Conservation (phyloP, 2,797 vertebrate genomes). For the Falco concolor region DNA sequence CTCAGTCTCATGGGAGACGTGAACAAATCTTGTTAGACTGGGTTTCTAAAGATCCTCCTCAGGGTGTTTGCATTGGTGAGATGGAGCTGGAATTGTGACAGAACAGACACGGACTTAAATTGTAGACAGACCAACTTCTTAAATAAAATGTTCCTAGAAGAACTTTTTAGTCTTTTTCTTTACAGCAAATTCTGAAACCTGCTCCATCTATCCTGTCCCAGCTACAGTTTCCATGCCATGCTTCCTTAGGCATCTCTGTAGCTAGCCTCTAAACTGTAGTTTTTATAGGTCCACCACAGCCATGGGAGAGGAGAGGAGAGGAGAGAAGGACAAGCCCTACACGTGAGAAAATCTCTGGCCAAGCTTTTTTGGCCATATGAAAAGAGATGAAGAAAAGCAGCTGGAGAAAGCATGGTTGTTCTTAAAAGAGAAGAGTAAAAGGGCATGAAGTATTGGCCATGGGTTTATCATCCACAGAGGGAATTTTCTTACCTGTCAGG, state of each 20-base stretch:
- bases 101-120: not conserved
- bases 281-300: not conserved
- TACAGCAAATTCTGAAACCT: not conserved
- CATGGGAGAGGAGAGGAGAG: not conserved
- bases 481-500: not conserved
- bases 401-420: not conserved
- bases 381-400: not conserved
- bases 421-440: not conserved
- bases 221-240: not conserved
- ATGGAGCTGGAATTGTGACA: not conserved
- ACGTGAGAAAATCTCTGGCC: not conserved
- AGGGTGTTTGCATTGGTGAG: not conserved
- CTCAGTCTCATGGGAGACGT: not conserved
- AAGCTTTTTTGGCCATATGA: not conserved
- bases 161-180: not conserved
- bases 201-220: not conserved
- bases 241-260: not conserved
- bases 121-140: not conserved
- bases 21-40: not conserved
- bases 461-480: not conserved
- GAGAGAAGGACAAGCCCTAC: not conserved
- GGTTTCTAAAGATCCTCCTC: not conserved
- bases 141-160: not conserved
- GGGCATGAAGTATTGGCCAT: not conserved
- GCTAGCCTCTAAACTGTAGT: not conserved